Conservation (phyloP, 2,113 vertebrate species). For the Lipotes vexillifer region DNA sequence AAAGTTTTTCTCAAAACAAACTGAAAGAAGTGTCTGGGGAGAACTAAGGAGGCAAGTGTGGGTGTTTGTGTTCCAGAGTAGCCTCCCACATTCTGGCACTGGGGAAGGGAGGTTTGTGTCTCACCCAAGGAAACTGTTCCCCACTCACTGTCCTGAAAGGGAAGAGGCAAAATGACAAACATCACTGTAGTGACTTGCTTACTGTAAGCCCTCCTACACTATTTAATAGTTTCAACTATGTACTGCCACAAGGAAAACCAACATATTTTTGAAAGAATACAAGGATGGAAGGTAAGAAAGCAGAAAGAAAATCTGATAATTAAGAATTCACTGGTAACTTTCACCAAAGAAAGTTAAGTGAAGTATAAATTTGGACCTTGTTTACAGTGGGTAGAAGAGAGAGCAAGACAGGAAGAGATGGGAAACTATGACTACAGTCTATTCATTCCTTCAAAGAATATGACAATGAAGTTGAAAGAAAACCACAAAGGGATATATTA, state of each 20-base stretch:
- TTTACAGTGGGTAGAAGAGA: background rate
- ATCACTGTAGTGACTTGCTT: background rate
- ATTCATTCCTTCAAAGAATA: background rate
- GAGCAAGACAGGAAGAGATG: background rate
- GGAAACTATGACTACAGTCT: background rate
- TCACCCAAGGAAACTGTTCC: background rate
- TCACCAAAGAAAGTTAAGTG: background rate
- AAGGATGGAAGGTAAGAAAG: background rate
- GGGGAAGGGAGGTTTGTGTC: background rate
- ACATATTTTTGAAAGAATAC: background rate
- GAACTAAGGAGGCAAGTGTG: background rate
- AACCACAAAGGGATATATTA: background rate
- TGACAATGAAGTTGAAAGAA: background rate
- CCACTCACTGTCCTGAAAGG: background rate
- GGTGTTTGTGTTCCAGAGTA: background rate
- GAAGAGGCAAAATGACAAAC: background rate
- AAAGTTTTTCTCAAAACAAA: background rate
- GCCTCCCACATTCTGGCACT: background rate
- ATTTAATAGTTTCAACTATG: background rate
- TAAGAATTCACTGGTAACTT: background rate
- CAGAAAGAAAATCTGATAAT: background rate
- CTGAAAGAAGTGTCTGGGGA: background rate
- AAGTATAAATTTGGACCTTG: background rate
- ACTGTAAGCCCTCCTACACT: background rate
- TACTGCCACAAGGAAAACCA: background rate